Percentiles rank a stretch among this genome's conserved stretches.
Conservation (phyloP, 2,797 vertebrate genomes). For the Esox lucius region DNA sequence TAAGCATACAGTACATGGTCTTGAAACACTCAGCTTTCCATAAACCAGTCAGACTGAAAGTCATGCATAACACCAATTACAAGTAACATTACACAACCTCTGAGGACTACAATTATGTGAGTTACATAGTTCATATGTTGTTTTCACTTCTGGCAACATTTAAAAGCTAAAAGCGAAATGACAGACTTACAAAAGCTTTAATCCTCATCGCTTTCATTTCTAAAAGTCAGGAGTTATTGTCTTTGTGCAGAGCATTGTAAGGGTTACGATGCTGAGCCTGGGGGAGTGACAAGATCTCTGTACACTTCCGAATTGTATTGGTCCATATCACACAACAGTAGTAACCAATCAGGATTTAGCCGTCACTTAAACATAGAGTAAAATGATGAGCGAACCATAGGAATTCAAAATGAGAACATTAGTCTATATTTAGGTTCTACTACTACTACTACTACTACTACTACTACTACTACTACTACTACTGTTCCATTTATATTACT, state of each 20-base stretch:
- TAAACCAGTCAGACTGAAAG: not conserved
- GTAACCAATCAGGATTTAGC: conserved; percentile 43
- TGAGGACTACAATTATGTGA: not conserved
- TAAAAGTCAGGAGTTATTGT: conserved; percentile 46
- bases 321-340: conserved; percentile 33
- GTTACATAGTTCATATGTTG: not conserved
- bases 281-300: conserved; percentile 76
- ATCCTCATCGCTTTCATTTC: conserved; percentile 29
- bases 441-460: too few relatives aligned
- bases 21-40: not conserved
- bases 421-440: not conserved
- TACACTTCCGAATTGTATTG: conserved; percentile 69
- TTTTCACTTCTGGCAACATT: not conserved
- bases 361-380: not conserved
- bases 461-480: conserved; percentile 9
- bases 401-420: not conserved
- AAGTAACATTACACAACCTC: not conserved
- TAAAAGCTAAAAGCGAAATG: too few relatives aligned
- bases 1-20: not conserved
- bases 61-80: not conserved
- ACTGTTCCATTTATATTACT: not conserved
- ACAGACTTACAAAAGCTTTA: too few relatives aligned
- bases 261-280: conserved; percentile 42
- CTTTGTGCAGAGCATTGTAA: conserved; percentile 56
- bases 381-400: not conserved